phyloP scores from a whole-genome alignment of 2,888 invertebrate genomes.

The Ametastegia equiseti region DNA sequence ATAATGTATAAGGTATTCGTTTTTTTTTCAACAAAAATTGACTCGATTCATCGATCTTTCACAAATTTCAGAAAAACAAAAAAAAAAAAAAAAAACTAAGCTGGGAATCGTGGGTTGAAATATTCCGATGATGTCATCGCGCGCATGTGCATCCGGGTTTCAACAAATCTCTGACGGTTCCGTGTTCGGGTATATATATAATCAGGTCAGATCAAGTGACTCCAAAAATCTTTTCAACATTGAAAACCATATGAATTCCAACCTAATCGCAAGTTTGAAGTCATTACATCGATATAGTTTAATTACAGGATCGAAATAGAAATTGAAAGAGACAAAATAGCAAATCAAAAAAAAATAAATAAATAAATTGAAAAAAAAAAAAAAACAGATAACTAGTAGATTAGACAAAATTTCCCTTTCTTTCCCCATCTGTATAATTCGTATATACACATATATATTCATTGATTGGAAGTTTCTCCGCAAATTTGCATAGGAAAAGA shows the following conservation, averaged over 20 bases:
- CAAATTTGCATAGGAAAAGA: too few relatives aligned
- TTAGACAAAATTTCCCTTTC: neutral
- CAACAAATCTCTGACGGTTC: conserved; percentile 10
- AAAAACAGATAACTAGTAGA: neutral
- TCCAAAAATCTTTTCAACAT: neutral
- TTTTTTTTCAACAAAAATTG: too few relatives aligned
- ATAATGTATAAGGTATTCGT: too few relatives aligned
- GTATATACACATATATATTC: neutral
- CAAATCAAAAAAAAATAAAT: neutral
- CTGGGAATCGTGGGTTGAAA: neutral
- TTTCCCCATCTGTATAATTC: neutral
- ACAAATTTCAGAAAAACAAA: neutral
- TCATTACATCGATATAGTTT: neutral
- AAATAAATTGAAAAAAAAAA: neutral
- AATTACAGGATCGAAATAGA: neutral
- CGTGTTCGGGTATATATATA: conserved; percentile 25
- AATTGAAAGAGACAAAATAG: neutral
- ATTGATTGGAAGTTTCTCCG: too few relatives aligned
- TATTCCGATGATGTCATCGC: conserved; percentile 26
- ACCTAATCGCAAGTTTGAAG: too few relatives aligned
- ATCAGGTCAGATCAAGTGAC: conserved; percentile 34
- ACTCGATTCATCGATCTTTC: neutral
- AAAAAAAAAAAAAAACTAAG: neutral
- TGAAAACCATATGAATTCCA: neutral
- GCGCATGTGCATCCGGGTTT: conserved; percentile 29